Evolutionary conservation across 1,140 invertebrate species (phyloP), one percentile per base, ranked within the genome.

Genomic region (Dendrolimus kikuchii): DNA sequence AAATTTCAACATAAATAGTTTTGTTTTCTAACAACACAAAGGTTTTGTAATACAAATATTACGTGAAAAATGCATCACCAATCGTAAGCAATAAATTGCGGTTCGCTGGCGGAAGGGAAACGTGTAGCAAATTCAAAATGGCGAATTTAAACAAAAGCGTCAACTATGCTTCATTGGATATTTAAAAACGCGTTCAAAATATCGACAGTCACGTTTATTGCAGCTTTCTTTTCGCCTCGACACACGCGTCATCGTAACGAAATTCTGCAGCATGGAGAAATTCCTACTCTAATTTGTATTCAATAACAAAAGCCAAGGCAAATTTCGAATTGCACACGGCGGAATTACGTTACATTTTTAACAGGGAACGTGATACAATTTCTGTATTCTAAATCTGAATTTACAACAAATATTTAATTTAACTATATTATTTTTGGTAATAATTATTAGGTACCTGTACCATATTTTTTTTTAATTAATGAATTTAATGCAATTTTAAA

Each of bases 221-320:
- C 10, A 74, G 38, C 80, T 81, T 81, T 83, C 80, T 76, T 81
- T 80, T 77, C 53, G 23, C 23, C 23, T 23, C 23, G 38, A 57
- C 60, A 48, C 55, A 57, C 55, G 48, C 55, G 41, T 49, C 52
- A 47, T 53, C 46, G 51, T 53, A 62, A 55, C 60, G 60, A 58
- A 61, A 79, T 79, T 79, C 68, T 83, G 62, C 74, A 75, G 71
- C 64, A 63, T 63, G 62, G 78, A 78, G 77, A 83, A 81, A 80
- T 81, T 78, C 62, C 68, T 43, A 7, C 60, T 57, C 67, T 72
- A 67, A 72, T 77, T 81, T 75, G 81, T 79, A 81, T 84, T 76
- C 73, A 66, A 59, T 64, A 63, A 51, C 47, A 61, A 64, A 61
- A 63, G 53, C 49, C 59, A 54, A 57, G 57, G 59, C 60, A 65